Percentiles rank a stretch among this genome's conserved stretches.
These are phyloP conservation scores for Dicerorhinus sumatrensis DNA, from an alignment of 2,113 vertebrate genomes.

Conservation along the genomic window DNA sequence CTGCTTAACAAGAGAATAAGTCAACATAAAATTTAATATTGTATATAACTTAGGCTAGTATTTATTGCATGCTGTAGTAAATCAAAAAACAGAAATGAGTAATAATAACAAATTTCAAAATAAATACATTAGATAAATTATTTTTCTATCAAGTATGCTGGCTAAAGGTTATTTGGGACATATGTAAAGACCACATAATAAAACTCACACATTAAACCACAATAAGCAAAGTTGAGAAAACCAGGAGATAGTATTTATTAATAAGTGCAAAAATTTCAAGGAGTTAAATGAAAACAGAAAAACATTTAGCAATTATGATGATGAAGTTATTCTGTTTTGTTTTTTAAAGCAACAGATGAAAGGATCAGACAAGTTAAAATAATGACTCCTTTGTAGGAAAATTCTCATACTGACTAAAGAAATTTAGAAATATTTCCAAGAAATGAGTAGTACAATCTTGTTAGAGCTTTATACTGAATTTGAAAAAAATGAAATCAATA, in stretches of 20 bases:
- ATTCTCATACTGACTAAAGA: background rate
- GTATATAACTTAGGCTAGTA: background rate
- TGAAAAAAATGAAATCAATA: slow-evolving; percentile 11
- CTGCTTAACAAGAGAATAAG: background rate
- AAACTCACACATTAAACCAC: slow-evolving; percentile 29
- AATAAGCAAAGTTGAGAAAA: slow-evolving; percentile 45
- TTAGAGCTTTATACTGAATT: background rate
- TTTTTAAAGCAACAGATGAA: slow-evolving; percentile 40
- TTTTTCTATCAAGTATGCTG: background rate
- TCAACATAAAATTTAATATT: slow-evolving; percentile 43
- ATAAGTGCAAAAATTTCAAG: background rate
- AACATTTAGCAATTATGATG: background rate
- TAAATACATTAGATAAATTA: background rate
- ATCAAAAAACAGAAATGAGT: background rate
- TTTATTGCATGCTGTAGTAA: background rate
- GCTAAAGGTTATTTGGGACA: background rate
- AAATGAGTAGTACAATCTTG: background rate
- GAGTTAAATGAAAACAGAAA: background rate
- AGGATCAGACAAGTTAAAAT: background rate
- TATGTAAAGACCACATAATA: background rate
- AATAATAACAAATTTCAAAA: slow-evolving; percentile 14
- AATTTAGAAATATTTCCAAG: slow-evolving; percentile 35
- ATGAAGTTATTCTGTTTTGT: background rate
- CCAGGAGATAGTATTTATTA: background rate
- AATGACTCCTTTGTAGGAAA: background rate